Evolutionary conservation across 2,113 vertebrate species (phyloP).

Genomic region (Gymnobelideus leadbeateri): DNA sequence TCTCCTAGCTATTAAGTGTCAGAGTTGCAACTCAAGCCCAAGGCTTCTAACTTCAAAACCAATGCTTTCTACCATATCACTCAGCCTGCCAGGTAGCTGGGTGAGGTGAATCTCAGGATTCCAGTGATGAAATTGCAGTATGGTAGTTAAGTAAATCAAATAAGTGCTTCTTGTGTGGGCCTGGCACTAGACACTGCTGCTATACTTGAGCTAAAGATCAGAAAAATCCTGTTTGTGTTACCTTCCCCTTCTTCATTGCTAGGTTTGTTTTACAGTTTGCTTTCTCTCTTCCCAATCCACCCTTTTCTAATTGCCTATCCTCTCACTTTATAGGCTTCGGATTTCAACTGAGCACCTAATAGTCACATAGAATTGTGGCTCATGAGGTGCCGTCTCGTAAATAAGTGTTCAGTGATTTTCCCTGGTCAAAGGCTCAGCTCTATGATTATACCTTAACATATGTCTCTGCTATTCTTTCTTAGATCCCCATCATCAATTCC

Average conservation of each 20-base stretch:
- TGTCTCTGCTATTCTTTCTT: neutral
- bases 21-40: neutral
- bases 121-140: neutral
- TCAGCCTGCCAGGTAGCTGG: neutral
- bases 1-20: neutral
- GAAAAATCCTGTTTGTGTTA: neutral
- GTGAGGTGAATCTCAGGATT: neutral
- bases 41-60: neutral
- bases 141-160: neutral
- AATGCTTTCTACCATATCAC: neutral
- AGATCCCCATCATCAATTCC: neutral
- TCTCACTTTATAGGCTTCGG: neutral
- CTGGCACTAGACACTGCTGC: neutral
- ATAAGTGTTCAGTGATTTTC: neutral
- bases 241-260: neutral
- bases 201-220: neutral
- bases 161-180: neutral
- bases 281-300: neutral
- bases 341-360: neutral
- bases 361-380: neutral
- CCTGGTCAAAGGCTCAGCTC: neutral
- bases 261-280: conserved; percentile 13
- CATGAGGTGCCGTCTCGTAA: neutral
- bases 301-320: neutral
- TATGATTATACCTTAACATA: neutral